Evolutionary conservation across 2,888 invertebrate species (phyloP).

Genomic region (Antheraea yamamai): DNA sequence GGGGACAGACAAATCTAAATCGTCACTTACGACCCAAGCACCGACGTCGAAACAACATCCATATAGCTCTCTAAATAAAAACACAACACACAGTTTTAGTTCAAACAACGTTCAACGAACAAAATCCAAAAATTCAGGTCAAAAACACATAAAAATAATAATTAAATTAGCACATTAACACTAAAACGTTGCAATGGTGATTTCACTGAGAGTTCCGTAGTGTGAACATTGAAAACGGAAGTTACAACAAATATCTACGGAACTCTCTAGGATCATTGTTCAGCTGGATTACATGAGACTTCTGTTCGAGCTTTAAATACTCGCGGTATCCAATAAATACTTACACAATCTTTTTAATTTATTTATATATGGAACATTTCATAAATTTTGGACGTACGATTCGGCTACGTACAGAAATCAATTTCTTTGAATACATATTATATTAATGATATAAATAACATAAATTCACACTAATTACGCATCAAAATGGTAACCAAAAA

Average conservation of each 20-base stretch:
- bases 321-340: slow-evolving; percentile 46
- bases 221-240: slow-evolving; percentile 30
- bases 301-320: slow-evolving; percentile 56
- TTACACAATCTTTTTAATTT: slow-evolving; percentile 21
- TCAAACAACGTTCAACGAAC: slow-evolving; percentile 78
- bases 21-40: slow-evolving; percentile 54
- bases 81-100: slow-evolving; percentile 81
- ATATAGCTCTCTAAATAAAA: slow-evolving; percentile 77
- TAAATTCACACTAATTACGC: slow-evolving; percentile 79
- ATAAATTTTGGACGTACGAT: slow-evolving; percentile 35
- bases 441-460: slow-evolving; percentile 73
- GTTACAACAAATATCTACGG: slow-evolving; percentile 62
- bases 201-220: slow-evolving; percentile 73
- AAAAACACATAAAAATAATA: slow-evolving; percentile 63
- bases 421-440: slow-evolving; percentile 30
- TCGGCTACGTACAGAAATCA: slow-evolving; percentile 73
- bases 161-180: slow-evolving; percentile 78
- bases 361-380: slow-evolving; percentile 28
- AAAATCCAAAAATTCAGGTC: slow-evolving; percentile 73
- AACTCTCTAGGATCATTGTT: slow-evolving; percentile 60
- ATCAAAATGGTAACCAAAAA: slow-evolving; percentile 72
- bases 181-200: slow-evolving; percentile 72
- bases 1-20: slow-evolving; percentile 50
- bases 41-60: slow-evolving; percentile 66
- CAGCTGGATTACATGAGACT: slow-evolving; percentile 55